These are phyloP conservation scores for Siniperca undulata DNA, from an alignment of 2,797 vertebrate genomes.

Conservation along the genomic window DNA sequence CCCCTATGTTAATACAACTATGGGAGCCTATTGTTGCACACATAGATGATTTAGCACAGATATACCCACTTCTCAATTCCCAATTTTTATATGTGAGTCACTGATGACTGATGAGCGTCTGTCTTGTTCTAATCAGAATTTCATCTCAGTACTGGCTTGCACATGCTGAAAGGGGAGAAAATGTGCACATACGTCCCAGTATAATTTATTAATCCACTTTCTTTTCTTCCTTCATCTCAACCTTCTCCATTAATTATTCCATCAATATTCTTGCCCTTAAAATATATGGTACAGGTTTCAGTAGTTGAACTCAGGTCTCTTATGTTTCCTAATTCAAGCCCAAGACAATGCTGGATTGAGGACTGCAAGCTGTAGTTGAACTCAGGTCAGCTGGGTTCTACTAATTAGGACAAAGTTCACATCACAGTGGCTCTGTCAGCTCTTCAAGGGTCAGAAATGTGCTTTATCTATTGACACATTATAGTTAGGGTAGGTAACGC, in stretches of 20 bases:
- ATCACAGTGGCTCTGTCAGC: constrained; percentile 47
- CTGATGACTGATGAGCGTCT: constrained; percentile 16
- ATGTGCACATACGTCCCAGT: constrained; percentile 32
- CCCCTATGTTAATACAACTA: neutral
- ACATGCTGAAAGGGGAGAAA: constrained; percentile 40
- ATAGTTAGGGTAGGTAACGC: too few relatives aligned
- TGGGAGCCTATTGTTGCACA: neutral
- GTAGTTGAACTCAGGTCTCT: constrained; percentile 41
- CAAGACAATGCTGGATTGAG: constrained; percentile 42
- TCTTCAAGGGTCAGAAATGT: constrained; percentile 47
- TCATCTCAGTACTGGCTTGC: constrained; percentile 14
- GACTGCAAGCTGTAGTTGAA: constrained; percentile 38
- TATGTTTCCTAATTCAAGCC: constrained; percentile 52
- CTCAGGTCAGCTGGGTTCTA: constrained; percentile 46
- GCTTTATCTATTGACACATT: constrained; percentile 49
- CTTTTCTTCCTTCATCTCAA: constrained; percentile 49
- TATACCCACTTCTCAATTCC: constrained; percentile 5
- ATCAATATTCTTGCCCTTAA: constrained; percentile 55
- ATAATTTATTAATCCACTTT: constrained; percentile 65
- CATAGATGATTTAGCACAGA: constrained; percentile 18
- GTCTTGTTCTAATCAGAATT: constrained; percentile 43
- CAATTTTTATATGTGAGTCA: constrained; percentile 24
- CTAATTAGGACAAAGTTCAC: constrained; percentile 59
- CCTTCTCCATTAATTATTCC: constrained; percentile 69
- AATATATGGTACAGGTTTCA: constrained; percentile 45